Conservation (phyloP, 2,888 invertebrate genomes). For the Lithophane ornitopus region DNA sequence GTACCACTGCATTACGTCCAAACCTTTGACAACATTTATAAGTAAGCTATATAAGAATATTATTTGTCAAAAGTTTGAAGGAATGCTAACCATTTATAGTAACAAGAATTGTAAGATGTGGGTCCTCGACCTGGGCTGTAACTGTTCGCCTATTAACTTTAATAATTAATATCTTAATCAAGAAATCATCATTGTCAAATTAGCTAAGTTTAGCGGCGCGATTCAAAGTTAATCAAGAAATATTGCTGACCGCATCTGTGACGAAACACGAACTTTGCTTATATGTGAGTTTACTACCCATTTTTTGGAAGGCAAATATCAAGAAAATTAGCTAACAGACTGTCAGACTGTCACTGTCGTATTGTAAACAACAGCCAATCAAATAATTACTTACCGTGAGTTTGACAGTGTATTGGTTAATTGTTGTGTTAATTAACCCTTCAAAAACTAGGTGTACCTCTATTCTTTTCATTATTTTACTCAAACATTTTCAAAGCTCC, state of each 20-base stretch:
- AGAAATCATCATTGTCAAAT: conserved; percentile 30
- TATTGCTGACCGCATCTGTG: not conserved
- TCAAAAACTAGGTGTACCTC: not conserved
- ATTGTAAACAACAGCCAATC: conserved; percentile 14
- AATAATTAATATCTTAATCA: conserved; percentile 37
- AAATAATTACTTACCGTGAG: not conserved
- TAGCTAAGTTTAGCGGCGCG: conserved; percentile 30
- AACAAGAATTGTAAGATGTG: conserved; percentile 29
- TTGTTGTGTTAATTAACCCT: not conserved
- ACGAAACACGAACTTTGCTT: conserved; percentile 9
- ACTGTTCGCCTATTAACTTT: conserved; percentile 50
- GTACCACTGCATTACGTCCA: conserved; percentile 51
- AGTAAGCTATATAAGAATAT: conserved; percentile 48
- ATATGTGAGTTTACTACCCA: conserved; percentile 4
- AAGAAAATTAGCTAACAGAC: not conserved
- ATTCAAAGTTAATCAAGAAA: conserved; percentile 23
- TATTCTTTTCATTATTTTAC: conserved; percentile 1
- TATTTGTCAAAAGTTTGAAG: conserved; percentile 60
- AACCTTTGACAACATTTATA: conserved; percentile 56
- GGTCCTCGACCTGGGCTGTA: conserved; percentile 17
- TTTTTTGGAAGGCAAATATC: conserved; percentile 5
- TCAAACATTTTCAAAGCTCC: conserved; percentile 10
- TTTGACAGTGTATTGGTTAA: not conserved
- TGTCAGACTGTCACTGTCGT: no score
- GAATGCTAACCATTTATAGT: conserved; percentile 35